Conservation (phyloP, 2,113 vertebrate species). For the Antechinus stuartii region DNA sequence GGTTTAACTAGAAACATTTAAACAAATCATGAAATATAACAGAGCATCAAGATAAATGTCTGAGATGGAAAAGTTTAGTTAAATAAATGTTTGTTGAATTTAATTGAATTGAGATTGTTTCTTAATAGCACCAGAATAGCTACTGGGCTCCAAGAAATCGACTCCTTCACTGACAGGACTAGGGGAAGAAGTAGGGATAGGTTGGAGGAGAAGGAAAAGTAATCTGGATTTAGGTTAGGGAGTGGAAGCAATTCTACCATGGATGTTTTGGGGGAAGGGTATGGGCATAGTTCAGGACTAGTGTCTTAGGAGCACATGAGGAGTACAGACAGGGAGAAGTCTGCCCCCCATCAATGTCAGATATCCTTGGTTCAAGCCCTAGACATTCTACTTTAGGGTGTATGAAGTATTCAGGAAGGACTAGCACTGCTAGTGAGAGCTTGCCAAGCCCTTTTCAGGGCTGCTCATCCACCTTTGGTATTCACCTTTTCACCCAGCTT, state of each 20-base stretch:
- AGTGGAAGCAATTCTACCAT: not conserved
- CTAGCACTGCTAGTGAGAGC: no score
- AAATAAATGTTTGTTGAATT: not conserved
- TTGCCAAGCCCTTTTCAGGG: no score
- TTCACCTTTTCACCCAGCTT: no score
- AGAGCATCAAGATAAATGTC: not conserved
- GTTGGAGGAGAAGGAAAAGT: not conserved
- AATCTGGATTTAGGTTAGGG: not conserved
- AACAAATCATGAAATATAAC: not conserved
- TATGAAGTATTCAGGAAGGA: no score
- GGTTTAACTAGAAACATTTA: not conserved
- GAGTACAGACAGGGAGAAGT: not conserved
- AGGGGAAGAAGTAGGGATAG: not conserved
- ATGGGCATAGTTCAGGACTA: not conserved
- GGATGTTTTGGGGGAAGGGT: not conserved
- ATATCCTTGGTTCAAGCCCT: not conserved
- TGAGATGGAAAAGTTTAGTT: not conserved
- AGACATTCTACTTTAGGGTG: not conserved
- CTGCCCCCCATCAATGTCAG: not conserved
- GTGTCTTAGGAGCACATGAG: not conserved
- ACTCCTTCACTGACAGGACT: not conserved
- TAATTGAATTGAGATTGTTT: not conserved
- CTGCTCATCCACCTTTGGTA: no score
- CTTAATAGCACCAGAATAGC: not conserved
- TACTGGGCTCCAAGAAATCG: not conserved